These are phyloP conservation scores for Noctua pronuba DNA, from an alignment of 2,888 invertebrate genomes.

Conservation along the genomic window DNA sequence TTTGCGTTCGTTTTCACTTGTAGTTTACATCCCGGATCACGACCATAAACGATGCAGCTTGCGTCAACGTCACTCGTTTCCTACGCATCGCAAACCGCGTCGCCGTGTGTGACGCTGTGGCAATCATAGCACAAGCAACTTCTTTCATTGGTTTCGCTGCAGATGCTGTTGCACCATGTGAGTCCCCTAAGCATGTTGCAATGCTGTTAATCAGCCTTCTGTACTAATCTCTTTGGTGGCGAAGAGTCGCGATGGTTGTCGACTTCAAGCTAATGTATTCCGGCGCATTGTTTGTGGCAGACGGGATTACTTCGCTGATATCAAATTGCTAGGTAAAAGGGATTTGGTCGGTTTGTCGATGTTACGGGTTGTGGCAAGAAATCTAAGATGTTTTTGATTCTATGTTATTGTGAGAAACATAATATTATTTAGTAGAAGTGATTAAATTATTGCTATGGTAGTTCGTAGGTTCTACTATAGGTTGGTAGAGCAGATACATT, in stretches of 20 bases:
- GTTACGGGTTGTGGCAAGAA: slow-evolving; percentile 39
- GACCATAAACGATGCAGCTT: too few species aligned
- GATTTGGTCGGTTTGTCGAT: slow-evolving; percentile 68
- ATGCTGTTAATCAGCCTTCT: slow-evolving; percentile 7
- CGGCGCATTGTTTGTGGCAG: slow-evolving; percentile 84
- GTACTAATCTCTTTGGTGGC: background rate
- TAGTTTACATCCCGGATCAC: too few species aligned
- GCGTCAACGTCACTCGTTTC: too few species aligned
- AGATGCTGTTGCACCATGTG: background rate
- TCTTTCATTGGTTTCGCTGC: background rate
- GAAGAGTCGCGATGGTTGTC: slow-evolving; percentile 74
- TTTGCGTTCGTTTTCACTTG: too few species aligned
- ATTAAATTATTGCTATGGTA: background rate
- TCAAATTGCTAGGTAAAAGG: slow-evolving; percentile 76
- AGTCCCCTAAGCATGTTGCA: background rate
- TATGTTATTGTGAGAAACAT: background rate
- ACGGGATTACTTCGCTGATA: slow-evolving; percentile 79
- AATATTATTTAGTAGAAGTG: too few species aligned
- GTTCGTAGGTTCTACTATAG: fast-evolving
- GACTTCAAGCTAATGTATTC: slow-evolving; percentile 87
- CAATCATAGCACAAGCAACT: background rate
- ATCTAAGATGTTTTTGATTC: slow-evolving; percentile 1
- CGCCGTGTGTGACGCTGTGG: too few species aligned
- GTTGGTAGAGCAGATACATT: background rate
- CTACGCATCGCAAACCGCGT: too few species aligned